Percentiles rank a stretch among this genome's conserved stretches.
Conservation (phyloP, 2,888 invertebrate genomes). For the Rhagophthalmus giganteus region DNA sequence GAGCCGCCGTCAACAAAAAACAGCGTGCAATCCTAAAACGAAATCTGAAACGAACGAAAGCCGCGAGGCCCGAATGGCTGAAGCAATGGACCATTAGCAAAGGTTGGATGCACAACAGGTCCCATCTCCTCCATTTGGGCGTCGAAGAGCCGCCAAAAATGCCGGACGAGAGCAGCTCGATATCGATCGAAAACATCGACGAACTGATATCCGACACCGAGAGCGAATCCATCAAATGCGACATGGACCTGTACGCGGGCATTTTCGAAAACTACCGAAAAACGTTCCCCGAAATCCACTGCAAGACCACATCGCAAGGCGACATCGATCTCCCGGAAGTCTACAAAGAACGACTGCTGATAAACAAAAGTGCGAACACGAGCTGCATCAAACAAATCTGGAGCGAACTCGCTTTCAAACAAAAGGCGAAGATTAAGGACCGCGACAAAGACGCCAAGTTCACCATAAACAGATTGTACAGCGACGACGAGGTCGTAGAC, state of each 20-base stretch:
- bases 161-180: slow-evolving; percentile 39
- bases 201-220: slow-evolving; percentile 47
- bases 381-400: slow-evolving; percentile 35
- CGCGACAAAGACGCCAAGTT: slow-evolving; percentile 36
- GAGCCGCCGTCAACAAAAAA: slow-evolving; percentile 17
- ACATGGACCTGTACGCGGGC: slow-evolving; percentile 1
- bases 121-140: slow-evolving; percentile 47
- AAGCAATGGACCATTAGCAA: slow-evolving; percentile 57
- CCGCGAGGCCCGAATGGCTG: slow-evolving; percentile 49
- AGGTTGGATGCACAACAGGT: slow-evolving; percentile 54
- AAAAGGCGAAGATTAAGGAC: slow-evolving; percentile 32
- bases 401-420: slow-evolving; percentile 38
- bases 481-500: slow-evolving; percentile 8
- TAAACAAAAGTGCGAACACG: slow-evolving; percentile 28
- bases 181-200: slow-evolving; percentile 49
- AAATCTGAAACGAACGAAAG: slow-evolving; percentile 30
- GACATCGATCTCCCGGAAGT: slow-evolving; percentile 42
- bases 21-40: slow-evolving; percentile 30
- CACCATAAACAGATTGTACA: slow-evolving; percentile 38
- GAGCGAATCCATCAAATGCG: slow-evolving; percentile 10
- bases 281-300: slow-evolving; percentile 44
- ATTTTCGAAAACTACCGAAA: slow-evolving; percentile 49
- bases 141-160: slow-evolving; percentile 1
- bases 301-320: slow-evolving; percentile 27
- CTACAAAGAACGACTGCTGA: slow-evolving; percentile 44